These are phyloP conservation scores for Druon quercuslanigerum DNA, from an alignment of 1,140 invertebrate species.

Conservation along the genomic window DNA sequence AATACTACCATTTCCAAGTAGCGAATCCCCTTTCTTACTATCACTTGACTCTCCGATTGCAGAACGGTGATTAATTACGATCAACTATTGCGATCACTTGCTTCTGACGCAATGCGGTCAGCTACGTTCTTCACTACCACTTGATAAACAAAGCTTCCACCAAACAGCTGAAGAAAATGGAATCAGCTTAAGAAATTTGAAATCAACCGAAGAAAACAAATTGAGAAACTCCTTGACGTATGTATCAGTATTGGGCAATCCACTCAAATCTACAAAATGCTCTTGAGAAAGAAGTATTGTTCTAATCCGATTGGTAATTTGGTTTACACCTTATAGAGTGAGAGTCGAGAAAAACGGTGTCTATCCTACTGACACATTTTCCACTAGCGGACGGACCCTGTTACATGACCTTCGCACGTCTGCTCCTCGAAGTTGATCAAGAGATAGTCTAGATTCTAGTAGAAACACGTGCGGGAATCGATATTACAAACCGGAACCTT, in stretches of 20 bases:
- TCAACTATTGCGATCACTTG: constrained; percentile 22
- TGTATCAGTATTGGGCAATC: neutral
- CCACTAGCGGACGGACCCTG: constrained; percentile 32
- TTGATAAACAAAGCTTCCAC: constrained; percentile 1
- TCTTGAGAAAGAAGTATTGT: neutral
- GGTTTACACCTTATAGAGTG: neutral
- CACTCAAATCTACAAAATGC: neutral
- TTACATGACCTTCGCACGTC: constrained; percentile 38
- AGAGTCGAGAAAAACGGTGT: constrained; percentile 22
- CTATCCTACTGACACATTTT: constrained; percentile 69
- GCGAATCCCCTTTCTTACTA: no score
- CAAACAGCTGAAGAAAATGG: neutral
- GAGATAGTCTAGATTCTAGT: constrained; percentile 7
- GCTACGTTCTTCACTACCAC: neutral
- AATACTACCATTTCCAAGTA: no score
- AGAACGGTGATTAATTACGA: constrained; percentile 20
- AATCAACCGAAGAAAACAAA: neutral
- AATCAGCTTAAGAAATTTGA: neutral
- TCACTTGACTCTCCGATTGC: neutral
- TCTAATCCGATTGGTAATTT: neutral
- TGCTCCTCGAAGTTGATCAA: constrained; percentile 15
- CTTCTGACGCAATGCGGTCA: constrained; percentile 27
- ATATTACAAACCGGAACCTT: constrained; percentile 26
- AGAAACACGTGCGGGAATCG: constrained; percentile 26
- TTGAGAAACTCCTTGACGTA: neutral